phyloP scores from a whole-genome alignment of 1,140 invertebrate genomes.

The Procambarus virginalis region DNA sequence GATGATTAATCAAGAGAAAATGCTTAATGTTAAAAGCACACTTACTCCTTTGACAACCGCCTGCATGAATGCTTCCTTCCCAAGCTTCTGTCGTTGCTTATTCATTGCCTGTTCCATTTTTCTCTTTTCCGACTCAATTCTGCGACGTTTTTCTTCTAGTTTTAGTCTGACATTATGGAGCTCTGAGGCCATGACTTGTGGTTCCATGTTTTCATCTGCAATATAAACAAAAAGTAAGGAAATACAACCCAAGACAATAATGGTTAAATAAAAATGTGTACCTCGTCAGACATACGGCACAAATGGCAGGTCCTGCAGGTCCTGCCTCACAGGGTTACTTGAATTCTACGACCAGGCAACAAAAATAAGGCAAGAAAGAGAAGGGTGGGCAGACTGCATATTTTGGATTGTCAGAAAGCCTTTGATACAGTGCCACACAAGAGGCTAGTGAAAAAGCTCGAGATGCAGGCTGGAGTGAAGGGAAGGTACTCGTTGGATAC shows the following conservation, averaged over 20 bases:
- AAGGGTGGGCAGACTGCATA: no score
- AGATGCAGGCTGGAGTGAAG: no score
- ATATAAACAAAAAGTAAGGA: conserved; percentile 29
- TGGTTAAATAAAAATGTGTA: not conserved
- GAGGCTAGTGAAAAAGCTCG: no score
- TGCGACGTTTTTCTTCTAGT: conserved; percentile 93
- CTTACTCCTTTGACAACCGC: conserved; percentile 86
- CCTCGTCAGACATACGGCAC: no score
- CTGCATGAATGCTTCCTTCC: conserved; percentile 93
- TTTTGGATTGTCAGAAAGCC: no score
- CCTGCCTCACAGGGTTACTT: no score
- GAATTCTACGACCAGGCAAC: no score
- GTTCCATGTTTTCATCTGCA: conserved; percentile 74
- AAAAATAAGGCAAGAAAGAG: no score
- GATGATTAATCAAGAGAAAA: not conserved
- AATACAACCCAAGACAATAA: not conserved
- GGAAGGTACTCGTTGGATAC: no score
- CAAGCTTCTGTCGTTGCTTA: conserved; percentile 90
- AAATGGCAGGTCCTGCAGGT: no score
- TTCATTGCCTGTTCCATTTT: conserved; percentile 90
- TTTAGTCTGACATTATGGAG: conserved; percentile 91
- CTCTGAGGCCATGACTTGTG: conserved; percentile 81
- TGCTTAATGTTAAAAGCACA: not conserved
- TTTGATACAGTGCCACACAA: no score
- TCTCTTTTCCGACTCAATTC: conserved; percentile 92